Evolutionary conservation across 2,888 invertebrate species (phyloP).

Genomic region (Ryuthela nishihirai): DNA sequence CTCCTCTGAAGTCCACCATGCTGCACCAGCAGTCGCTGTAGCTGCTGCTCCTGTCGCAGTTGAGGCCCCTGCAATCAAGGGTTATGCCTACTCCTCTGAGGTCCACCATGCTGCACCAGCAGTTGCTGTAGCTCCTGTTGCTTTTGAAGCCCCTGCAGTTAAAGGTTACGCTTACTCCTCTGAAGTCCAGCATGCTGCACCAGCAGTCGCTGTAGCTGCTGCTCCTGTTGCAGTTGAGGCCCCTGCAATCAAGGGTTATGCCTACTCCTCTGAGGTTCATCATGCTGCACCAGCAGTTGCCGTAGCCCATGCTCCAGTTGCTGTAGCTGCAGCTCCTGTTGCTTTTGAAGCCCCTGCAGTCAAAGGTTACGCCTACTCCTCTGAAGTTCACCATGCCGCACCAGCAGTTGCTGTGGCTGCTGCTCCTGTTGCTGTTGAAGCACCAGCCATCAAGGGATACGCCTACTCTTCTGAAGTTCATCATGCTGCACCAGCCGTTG

Average conservation of each 20-base stretch:
- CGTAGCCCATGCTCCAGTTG: too few species aligned
- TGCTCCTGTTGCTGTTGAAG: conserved; percentile 4
- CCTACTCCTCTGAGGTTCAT: conserved; percentile 15
- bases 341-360: too few species aligned
- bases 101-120: neutral
- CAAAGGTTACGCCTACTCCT: conserved; percentile 19
- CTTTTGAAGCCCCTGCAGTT: neutral
- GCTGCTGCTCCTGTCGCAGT: neutral
- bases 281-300: conserved; percentile 12
- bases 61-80: neutral
- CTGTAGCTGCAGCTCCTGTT: neutral
- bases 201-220: neutral
- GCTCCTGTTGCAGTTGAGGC: conserved; percentile 10
- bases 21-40: too few species aligned
- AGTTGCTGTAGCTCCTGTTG: neutral
- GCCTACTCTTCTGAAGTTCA: conserved; percentile 15
- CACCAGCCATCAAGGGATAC: too few species aligned
- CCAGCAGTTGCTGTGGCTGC: conserved; percentile 2
- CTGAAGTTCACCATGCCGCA: conserved; percentile 10
- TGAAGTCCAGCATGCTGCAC: neutral
- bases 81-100: neutral
- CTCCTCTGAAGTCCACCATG: conserved; percentile 18
- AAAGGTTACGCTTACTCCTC: neutral
- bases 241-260: neutral
- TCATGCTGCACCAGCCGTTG: conserved; percentile 12